phyloP scores from a whole-genome alignment of 2,797 vertebrate genomes.

The Acropternis orthonyx region DNA sequence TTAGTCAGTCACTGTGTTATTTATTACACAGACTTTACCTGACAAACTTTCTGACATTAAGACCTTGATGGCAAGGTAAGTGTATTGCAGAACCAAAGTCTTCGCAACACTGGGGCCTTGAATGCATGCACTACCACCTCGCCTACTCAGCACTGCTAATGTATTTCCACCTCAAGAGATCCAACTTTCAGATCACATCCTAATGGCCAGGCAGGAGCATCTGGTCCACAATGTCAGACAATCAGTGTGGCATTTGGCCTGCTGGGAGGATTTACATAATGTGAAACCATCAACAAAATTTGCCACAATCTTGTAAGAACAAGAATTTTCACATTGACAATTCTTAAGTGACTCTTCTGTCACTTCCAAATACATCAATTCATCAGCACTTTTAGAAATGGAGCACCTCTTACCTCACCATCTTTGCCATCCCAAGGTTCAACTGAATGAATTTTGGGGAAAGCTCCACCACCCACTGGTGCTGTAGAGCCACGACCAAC shows the following conservation, averaged over 20 bases:
- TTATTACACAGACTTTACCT: background rate
- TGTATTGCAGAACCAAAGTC: background rate
- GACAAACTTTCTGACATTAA: background rate
- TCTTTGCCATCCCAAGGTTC: conserved; percentile 95
- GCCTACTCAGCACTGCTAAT: background rate
- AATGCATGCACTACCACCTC: background rate
- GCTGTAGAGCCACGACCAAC: conserved; percentile 92
- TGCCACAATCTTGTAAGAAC: background rate
- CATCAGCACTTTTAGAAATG: background rate
- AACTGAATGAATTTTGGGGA: conserved; percentile 85
- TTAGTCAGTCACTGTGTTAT: background rate
- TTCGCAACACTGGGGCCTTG: background rate
- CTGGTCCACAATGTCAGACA: background rate
- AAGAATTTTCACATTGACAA: background rate
- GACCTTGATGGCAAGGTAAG: background rate
- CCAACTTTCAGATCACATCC: background rate
- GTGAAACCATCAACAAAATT: background rate
- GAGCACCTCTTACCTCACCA: conserved; percentile 84
- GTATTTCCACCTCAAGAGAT: background rate
- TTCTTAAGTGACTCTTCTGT: background rate
- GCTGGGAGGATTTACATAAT: background rate
- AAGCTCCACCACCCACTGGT: conserved; percentile 84
- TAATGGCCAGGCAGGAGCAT: background rate
- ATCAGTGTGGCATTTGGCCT: background rate
- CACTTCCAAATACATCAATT: background rate